These are phyloP conservation scores for Chaetophractus vellerosus DNA, from an alignment of 2,797 vertebrate genomes.

Conservation along the genomic window DNA sequence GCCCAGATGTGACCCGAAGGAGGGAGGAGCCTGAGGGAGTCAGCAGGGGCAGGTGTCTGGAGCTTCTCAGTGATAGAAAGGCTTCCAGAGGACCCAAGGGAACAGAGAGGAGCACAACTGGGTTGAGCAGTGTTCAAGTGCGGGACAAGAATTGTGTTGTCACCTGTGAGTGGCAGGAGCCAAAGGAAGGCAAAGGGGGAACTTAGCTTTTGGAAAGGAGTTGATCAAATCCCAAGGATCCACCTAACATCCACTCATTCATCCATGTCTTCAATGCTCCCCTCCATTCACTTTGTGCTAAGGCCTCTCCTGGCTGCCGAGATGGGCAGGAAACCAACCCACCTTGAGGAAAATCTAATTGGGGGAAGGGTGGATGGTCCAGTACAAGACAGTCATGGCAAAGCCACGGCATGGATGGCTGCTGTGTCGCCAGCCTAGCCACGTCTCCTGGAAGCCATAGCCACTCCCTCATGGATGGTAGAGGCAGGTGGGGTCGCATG, in stretches of 20 bases:
- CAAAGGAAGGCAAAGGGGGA: background rate
- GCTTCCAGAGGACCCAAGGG: background rate
- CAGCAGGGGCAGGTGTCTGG: background rate
- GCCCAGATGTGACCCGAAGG: background rate
- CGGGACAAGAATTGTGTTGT: too few relatives aligned
- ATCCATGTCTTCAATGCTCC: background rate
- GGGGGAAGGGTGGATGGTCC: accelerated
- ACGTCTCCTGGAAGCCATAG: too few relatives aligned
- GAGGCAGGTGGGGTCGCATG: too few relatives aligned
- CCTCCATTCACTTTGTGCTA: too few relatives aligned
- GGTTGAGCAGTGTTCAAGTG: too few relatives aligned
- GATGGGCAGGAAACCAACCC: too few relatives aligned
- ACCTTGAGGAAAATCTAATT: too few relatives aligned
- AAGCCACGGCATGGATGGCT: too few relatives aligned
- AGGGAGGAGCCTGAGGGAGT: too few relatives aligned
- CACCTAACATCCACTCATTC: background rate
- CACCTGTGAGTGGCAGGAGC: background rate
- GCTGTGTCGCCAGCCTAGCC: too few relatives aligned
- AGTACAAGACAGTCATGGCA: background rate
- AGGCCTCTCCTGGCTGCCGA: background rate
- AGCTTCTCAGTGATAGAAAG: background rate
- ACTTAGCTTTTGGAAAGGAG: background rate
- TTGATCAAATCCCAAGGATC: background rate
- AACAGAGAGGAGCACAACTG: too few relatives aligned
- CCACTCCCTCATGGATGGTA: too few relatives aligned